Base-by-base conservation (phyloP, 1,140 invertebrate genomes). In the Callitettix versicolor region DNA sequence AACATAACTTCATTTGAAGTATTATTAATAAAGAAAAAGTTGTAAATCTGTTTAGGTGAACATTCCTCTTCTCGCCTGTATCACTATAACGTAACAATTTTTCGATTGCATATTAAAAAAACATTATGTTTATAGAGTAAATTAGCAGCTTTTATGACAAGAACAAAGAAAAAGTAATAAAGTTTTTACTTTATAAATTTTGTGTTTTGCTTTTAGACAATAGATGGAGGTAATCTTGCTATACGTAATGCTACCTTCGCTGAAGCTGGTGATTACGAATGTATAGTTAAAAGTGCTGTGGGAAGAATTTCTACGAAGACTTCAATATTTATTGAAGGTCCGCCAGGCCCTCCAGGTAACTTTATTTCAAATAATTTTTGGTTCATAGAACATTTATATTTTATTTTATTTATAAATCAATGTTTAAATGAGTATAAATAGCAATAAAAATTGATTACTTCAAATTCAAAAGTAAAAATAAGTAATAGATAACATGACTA, bases 231-330 rank as follows among this genome's bases (percentile, higher is more conserved):
- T 38, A 78, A 79, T 62, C 70, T 95, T 3, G 79, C 80, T 36
- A 87, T 95, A 53, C 76, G 78, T 50, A 93, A 95, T 66, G 76
- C 88, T 0, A 89, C 88, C 0, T 78, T 92, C 55, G 77, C 85
- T 2, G 91, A 95, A 69, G 80, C 82, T 40, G 92, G 91, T 2
- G 83, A 88, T 53, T 95, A 94, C 64, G 85, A 91, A 64, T 95
- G 92, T 67, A 79, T 89, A 17, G 82, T 91, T 4, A 86, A 87
- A 69, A 93, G 90, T 9, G 82, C 90, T 1, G 88, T 95, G 11
- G 90, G 89, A 18, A 73, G 76, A 58, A 88, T 93, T 46, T 77
- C 77, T 4, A 81, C 81, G 15, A 79, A 76, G 47, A 85, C 87
- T 0, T 73, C 71, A 43, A 67, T 95, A 9, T 76, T 81, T 12